Evolutionary conservation across 1,140 invertebrate species (phyloP).

Genomic region (Drosophila kurseongensis): DNA sequence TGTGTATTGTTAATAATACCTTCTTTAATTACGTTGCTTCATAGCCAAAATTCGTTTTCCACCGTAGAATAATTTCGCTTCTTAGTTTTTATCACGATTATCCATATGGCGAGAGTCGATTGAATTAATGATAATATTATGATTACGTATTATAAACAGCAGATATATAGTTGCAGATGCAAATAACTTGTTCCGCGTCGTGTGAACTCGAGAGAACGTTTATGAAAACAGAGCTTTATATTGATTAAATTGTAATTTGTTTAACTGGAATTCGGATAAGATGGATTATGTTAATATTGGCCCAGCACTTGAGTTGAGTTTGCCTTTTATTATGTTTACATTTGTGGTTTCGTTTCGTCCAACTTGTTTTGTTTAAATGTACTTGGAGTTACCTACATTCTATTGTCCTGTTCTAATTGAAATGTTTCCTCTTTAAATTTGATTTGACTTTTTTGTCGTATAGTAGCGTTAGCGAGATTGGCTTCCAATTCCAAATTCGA

Average conservation of each 20-base stretch:
- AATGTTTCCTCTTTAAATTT: conserved; percentile 7
- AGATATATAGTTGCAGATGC: conserved; percentile 20
- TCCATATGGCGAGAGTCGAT: conserved; percentile 43
- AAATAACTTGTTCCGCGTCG: conserved; percentile 24
- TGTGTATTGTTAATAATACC: conserved; percentile 56
- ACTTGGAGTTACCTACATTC: conserved; percentile 10
- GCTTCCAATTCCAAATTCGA: conserved; percentile 43
- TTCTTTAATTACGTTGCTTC: conserved; percentile 68
- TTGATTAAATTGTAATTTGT: conserved; percentile 72
- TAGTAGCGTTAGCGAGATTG: conserved; percentile 23
- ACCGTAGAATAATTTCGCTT: conserved; percentile 74
- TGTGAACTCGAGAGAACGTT: conserved; percentile 37
- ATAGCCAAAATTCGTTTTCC: conserved; percentile 81
- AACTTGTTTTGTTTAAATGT: conserved; percentile 56
- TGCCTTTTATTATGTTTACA: conserved; percentile 57
- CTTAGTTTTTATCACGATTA: conserved; percentile 65
- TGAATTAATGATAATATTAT: conserved; percentile 28
- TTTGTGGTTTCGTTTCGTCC: conserved; percentile 53
- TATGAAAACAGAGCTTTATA: conserved; percentile 79
- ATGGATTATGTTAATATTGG: conserved; percentile 56
- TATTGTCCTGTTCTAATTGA: conserved; percentile 20
- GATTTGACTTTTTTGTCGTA: conserved; percentile 15
- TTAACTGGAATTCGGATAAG: conserved; percentile 59
- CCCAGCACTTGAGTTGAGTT: conserved; percentile 51
- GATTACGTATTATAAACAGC: conserved; percentile 17